Conservation (phyloP, 2,888 invertebrate species). For the Hetaerina titia region DNA sequence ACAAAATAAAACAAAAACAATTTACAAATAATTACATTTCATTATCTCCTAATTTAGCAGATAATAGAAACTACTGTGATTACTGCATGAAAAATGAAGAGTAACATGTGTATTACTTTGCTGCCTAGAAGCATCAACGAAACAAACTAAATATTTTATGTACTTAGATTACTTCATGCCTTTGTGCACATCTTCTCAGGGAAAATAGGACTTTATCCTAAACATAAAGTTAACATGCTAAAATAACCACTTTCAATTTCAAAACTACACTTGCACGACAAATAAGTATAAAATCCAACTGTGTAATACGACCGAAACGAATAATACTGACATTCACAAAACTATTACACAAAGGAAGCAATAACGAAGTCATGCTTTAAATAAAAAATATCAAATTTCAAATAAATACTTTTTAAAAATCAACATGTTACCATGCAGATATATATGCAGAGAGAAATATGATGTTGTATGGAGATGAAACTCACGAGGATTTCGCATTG, state of each 20-base stretch:
- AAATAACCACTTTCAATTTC: neutral
- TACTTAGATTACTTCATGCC: no score
- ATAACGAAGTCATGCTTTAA: neutral
- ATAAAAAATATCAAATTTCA: neutral
- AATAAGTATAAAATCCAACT: neutral
- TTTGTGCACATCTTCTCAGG: neutral
- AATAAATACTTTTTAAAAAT: neutral
- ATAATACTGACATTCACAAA: neutral
- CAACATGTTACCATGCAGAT: conserved; percentile 14
- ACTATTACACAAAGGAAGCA: neutral
- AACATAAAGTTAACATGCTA: neutral
- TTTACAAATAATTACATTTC: no score
- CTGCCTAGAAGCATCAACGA: neutral
- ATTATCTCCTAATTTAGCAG: no score
- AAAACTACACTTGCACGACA: neutral
- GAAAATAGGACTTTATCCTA: neutral
- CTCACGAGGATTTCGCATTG: conserved; percentile 56
- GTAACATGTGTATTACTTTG: neutral
- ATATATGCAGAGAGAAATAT: neutral
- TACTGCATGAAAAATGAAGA: no score
- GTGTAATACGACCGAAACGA: neutral
- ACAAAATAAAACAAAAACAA: no score
- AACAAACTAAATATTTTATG: no score
- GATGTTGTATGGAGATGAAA: neutral
- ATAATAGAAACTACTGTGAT: no score